Evolutionary conservation across 2,888 invertebrate genomes (phyloP).

Genomic region (Falcaria lacertinaria): DNA sequence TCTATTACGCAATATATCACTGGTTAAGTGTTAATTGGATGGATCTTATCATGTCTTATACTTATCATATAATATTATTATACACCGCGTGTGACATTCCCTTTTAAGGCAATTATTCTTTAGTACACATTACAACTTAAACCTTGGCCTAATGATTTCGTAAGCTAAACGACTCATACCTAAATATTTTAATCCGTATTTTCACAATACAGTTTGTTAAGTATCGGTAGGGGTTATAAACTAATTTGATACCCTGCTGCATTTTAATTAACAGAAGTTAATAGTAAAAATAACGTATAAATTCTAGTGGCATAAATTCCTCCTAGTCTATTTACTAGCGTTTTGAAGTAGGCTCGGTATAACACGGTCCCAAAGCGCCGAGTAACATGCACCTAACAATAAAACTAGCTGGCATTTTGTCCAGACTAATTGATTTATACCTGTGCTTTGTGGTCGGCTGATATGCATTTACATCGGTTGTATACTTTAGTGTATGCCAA

Average conservation of each 20-base stretch:
- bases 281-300: no score
- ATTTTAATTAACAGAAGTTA: no score
- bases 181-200: no score
- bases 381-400: slow-evolving; percentile 24
- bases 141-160: no score
- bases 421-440: slow-evolving; percentile 50
- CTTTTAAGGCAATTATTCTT: neutral
- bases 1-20: neutral
- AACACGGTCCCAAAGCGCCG: slow-evolving; percentile 11
- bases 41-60: neutral
- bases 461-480: slow-evolving; percentile 21
- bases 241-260: no score
- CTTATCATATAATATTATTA: no score
- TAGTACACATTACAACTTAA: neutral
- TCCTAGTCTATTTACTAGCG: no score
- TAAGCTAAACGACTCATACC: no score
- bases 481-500: slow-evolving; percentile 8
- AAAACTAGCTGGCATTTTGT: slow-evolving; percentile 43
- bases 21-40: neutral
- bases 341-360: neutral
- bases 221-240: no score
- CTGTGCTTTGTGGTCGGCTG: slow-evolving; percentile 20
- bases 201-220: no score
- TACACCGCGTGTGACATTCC: no score
- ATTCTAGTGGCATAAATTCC: no score